Conservation (phyloP, 2,113 vertebrate species). For the Ciconia maguari region DNA sequence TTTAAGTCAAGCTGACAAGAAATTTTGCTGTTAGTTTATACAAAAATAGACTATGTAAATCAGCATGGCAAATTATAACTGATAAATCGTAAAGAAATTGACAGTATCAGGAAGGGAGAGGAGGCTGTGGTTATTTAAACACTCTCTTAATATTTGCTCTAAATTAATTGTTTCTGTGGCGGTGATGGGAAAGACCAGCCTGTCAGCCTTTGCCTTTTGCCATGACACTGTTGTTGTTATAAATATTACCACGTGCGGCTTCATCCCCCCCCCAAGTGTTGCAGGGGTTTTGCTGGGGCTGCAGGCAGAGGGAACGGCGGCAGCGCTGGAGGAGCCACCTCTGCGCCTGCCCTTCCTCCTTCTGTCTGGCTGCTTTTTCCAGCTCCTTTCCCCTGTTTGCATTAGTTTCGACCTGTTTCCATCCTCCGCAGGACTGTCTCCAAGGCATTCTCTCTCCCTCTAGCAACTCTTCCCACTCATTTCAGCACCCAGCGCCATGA, state of each 20-base stretch:
- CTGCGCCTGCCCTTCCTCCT: background rate
- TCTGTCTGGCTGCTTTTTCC: background rate
- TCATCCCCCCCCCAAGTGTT: background rate
- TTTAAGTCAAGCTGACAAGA: background rate
- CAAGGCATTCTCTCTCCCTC: background rate
- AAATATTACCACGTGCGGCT: background rate
- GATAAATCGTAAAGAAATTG: background rate
- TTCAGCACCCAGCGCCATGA: background rate
- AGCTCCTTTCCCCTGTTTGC: background rate
- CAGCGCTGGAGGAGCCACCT: background rate
- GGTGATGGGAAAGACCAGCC: background rate
- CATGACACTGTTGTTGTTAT: background rate
- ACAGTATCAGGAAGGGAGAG: background rate
- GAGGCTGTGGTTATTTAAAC: background rate
- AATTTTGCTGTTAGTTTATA: background rate
- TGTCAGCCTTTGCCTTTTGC: background rate
- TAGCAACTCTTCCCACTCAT: too few relatives aligned
- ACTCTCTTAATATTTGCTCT: background rate
- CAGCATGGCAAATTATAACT: background rate
- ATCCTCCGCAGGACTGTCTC: background rate
- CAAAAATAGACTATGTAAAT: background rate
- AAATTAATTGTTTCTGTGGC: background rate
- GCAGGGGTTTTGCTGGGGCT: background rate
- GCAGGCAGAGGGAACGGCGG: background rate
- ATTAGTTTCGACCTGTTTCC: background rate